Evolutionary conservation across 2,888 invertebrate genomes (phyloP).

Genomic region (Mythimna ferrago): DNA sequence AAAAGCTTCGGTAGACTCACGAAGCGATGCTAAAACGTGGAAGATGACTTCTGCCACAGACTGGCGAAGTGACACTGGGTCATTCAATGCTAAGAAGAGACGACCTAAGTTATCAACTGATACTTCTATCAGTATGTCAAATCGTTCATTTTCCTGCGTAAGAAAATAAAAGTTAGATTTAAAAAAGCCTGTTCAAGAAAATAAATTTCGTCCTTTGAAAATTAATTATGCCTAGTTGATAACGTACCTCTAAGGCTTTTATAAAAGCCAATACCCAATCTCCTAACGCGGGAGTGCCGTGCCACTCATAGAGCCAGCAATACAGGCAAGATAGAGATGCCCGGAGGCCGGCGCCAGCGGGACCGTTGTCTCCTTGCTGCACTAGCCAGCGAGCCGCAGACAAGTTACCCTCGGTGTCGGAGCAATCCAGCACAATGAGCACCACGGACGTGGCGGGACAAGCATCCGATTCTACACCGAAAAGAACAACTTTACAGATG

Average conservation of each 20-base stretch:
- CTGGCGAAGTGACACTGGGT: constrained; percentile 89
- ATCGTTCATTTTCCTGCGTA: constrained; percentile 87
- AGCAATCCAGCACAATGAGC: constrained; percentile 89
- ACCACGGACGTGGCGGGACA: constrained; percentile 91
- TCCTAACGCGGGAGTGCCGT: constrained; percentile 91
- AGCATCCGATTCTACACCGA: constrained; percentile 82
- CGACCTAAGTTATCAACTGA: constrained; percentile 91
- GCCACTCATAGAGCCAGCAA: constrained; percentile 92
- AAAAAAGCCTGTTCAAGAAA: neutral
- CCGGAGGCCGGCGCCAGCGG: constrained; percentile 89
- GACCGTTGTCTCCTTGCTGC: constrained; percentile 81
- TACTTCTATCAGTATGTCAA: constrained; percentile 91
- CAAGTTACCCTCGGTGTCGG: constrained; percentile 74
- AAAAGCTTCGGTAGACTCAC: constrained; percentile 91
- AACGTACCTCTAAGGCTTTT: constrained; percentile 90
- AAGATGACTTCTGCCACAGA: constrained; percentile 92
- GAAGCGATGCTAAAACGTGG: constrained; percentile 91
- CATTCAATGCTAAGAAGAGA: constrained; percentile 90
- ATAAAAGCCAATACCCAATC: constrained; percentile 93
- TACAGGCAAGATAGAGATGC: constrained; percentile 92
- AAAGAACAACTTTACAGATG: constrained; percentile 17
- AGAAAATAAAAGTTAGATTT: constrained; percentile 8
- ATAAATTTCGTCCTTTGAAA: neutral
- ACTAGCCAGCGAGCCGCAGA: constrained; percentile 83
- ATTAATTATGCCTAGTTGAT: neutral